phyloP scores from a whole-genome alignment of 2,113 vertebrate species.

The Archocentrus centrarchus region DNA sequence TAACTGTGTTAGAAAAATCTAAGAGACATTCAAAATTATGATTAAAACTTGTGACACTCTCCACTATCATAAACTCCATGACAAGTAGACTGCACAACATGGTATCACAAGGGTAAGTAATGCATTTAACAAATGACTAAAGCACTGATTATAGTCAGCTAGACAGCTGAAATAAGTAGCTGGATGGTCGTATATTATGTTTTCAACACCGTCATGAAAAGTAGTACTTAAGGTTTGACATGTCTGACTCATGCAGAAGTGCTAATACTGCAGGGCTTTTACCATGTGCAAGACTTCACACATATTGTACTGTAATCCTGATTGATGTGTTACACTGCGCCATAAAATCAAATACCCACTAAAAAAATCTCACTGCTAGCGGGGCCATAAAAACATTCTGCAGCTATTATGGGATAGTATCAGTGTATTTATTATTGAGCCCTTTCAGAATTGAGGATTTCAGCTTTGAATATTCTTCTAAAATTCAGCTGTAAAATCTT shows the following conservation, averaged over 20 bases:
- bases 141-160: constrained; percentile 31
- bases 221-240: not conserved
- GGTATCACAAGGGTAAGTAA: constrained; percentile 46
- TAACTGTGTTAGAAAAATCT: constrained; percentile 29
- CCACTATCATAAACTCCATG: constrained; percentile 29
- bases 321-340: not conserved
- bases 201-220: constrained; percentile 2
- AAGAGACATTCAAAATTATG: constrained; percentile 57
- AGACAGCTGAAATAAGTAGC: constrained; percentile 12
- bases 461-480: not conserved
- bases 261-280: not conserved
- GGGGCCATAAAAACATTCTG: constrained; percentile 4
- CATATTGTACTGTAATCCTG: not conserved
- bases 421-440: constrained; percentile 2
- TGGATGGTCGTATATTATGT: not conserved
- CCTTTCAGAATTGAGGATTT: constrained; percentile 11
- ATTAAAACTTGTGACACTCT: constrained; percentile 13
- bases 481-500: not conserved
- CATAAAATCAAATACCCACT: not conserved
- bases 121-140: constrained; percentile 41
- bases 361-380: not conserved
- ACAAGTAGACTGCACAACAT: constrained; percentile 40
- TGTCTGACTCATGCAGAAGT: constrained; percentile 29
- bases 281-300: constrained; percentile 1
- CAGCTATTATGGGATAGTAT: not conserved